Conservation (phyloP, 2,888 invertebrate genomes). For the Zaprionus obscuricornis region DNA sequence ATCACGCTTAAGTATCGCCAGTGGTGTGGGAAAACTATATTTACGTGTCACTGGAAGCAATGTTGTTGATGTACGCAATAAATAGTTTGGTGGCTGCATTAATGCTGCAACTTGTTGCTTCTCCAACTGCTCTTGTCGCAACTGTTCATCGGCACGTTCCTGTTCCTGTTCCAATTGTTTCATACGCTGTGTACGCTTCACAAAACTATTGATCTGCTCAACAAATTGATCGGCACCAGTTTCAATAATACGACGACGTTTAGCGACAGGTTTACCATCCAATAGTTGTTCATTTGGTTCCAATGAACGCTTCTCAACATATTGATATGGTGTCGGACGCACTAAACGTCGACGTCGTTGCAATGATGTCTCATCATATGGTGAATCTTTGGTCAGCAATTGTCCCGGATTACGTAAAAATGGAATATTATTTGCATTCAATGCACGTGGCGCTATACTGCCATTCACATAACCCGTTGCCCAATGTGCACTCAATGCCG, state of each 20-base stretch:
- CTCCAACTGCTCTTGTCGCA: neutral
- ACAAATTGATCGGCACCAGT: conserved; percentile 26
- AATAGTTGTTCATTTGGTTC: conserved; percentile 3
- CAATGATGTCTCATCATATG: too few relatives aligned
- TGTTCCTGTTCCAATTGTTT: neutral
- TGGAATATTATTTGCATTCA: conserved; percentile 75
- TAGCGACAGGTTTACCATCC: too few relatives aligned
- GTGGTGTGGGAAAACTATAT: too few relatives aligned
- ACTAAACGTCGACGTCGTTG: conserved; percentile 48
- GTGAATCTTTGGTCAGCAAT: neutral
- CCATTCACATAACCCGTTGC: conserved; percentile 59
- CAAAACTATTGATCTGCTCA: neutral
- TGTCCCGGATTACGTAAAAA: conserved; percentile 77
- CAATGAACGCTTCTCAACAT: conserved; percentile 62
- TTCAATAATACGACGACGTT: conserved; percentile 45
- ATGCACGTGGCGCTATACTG: conserved; percentile 12
- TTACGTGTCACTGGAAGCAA: too few relatives aligned
- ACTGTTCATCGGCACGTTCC: too few relatives aligned
- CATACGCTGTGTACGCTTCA: neutral
- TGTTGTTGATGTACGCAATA: too few relatives aligned
- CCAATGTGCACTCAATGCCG: conserved; percentile 79
- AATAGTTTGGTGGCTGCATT: neutral
- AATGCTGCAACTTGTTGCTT: neutral
- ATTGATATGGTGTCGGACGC: conserved; percentile 69
- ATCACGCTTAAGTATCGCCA: too few relatives aligned